A percentile compares a stretch with the other conserved stretches of the same genome.
These are phyloP conservation scores for Orthosia gracilis DNA, from an alignment of 2,888 invertebrate genomes.

Conservation along the genomic window DNA sequence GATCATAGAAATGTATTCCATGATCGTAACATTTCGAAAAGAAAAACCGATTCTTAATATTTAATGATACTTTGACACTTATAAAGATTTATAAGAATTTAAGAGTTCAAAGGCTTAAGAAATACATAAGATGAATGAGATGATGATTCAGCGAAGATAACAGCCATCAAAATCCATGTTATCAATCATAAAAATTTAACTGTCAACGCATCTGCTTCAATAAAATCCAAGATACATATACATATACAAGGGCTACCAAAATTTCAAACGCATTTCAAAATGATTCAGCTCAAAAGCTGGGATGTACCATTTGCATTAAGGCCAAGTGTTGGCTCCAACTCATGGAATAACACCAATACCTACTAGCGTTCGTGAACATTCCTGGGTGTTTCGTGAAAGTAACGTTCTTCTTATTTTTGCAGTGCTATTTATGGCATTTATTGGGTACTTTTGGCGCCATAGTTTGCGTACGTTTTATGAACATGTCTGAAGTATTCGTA, in stretches of 20 bases:
- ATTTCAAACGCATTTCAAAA: slow-evolving; percentile 42
- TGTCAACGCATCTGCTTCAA: slow-evolving; percentile 9
- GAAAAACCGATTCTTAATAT: too few relatives aligned
- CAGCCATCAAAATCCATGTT: background rate
- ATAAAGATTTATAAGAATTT: background rate
- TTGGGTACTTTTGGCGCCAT: slow-evolving; percentile 39
- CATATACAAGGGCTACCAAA: slow-evolving; percentile 1
- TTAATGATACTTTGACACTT: background rate
- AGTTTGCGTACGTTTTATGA: slow-evolving; percentile 24
- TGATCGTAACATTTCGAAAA: background rate
- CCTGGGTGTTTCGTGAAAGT: slow-evolving; percentile 73
- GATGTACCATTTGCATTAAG: slow-evolving; percentile 36
- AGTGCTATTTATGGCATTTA: slow-evolving; percentile 14
- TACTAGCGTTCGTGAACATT: slow-evolving; percentile 76
- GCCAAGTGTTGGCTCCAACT: slow-evolving; percentile 29
- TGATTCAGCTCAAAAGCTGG: slow-evolving; percentile 42
- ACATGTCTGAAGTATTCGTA: background rate
- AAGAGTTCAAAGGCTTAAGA: background rate
- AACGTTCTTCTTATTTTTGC: slow-evolving; percentile 72
- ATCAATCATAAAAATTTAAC: background rate
- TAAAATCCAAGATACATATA: slow-evolving; percentile 36
- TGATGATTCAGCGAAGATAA: background rate
- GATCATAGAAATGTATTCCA: too few relatives aligned
- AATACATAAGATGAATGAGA: background rate
- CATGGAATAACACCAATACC: slow-evolving; percentile 40